Evolutionary conservation across 2,797 vertebrate genomes (phyloP).

Genomic region (Acanthornis magna): DNA sequence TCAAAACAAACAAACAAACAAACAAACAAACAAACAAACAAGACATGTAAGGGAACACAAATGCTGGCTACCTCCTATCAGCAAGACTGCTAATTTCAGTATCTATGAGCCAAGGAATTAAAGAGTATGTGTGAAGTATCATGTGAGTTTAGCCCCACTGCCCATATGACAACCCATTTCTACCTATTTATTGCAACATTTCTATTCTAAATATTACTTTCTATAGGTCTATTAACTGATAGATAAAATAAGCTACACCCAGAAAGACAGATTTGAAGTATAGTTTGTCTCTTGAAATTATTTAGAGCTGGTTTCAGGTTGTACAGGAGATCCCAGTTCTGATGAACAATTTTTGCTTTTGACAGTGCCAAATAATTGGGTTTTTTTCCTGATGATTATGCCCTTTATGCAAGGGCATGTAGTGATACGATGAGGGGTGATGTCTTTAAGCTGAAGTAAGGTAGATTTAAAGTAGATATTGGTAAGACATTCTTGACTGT

Average conservation of each 20-base stretch:
- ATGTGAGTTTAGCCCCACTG: neutral
- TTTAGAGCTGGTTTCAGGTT: neutral
- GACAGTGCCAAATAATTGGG: accelerated
- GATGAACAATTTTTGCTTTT: neutral
- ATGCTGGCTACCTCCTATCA: neutral
- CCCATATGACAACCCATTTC: neutral
- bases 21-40: neutral
- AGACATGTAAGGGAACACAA: neutral
- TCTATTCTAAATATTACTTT: neutral
- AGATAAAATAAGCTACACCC: neutral
- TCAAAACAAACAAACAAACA: neutral
- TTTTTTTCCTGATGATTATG: neutral
- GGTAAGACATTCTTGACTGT: neutral
- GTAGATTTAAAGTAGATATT: neutral
- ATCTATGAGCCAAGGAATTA: neutral
- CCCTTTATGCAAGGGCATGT: neutral
- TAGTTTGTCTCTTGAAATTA: neutral
- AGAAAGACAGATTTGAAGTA: neutral
- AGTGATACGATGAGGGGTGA: neutral
- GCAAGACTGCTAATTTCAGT: neutral
- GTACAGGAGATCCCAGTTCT: neutral
- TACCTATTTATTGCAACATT: neutral
- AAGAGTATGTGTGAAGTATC: neutral
- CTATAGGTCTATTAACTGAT: neutral
- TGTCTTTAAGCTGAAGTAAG: neutral